A percentile compares a stretch with the other conserved stretches of the same genome.
phyloP scores from a whole-genome alignment of 2,888 invertebrate species.

The Parelbella ahira region DNA sequence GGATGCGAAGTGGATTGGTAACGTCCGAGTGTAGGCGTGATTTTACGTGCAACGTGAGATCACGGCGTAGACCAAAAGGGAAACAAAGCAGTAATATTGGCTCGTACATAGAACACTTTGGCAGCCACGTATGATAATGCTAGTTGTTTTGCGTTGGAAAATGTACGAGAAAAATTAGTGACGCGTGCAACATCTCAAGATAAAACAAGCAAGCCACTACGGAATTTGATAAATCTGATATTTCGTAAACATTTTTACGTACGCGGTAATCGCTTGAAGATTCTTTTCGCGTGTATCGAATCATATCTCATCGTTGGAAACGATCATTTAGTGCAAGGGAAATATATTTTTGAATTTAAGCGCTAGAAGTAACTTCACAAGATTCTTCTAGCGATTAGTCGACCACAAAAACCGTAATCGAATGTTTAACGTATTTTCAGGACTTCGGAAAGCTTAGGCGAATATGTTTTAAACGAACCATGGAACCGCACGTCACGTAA shows the following conservation, averaged over 20 bases:
- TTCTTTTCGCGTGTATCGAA: too few relatives aligned
- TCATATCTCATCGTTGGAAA: too few relatives aligned
- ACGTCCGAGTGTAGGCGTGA: conserved; percentile 41
- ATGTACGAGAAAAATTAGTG: conserved; percentile 18
- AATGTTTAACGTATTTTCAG: too few relatives aligned
- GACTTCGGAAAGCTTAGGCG: too few relatives aligned
- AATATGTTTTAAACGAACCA: too few relatives aligned
- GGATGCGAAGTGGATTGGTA: conserved; percentile 46
- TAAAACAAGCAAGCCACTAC: conserved; percentile 9
- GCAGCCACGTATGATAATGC: conserved; percentile 15
- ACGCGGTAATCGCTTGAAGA: too few relatives aligned
- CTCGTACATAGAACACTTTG: conserved; percentile 12
- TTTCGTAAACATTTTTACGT: conserved; percentile 9
- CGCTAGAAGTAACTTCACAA: too few relatives aligned
- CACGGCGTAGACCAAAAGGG: conserved; percentile 6
- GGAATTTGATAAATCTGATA: conserved; percentile 12
- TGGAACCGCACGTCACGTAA: too few relatives aligned
- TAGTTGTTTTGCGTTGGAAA: conserved; percentile 16
- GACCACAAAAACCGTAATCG: too few relatives aligned
- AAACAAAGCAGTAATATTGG: conserved; percentile 13
- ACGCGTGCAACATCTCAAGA: conserved; percentile 16
- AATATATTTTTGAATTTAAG: too few relatives aligned
- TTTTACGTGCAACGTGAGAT: conserved; percentile 27
- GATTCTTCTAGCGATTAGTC: too few relatives aligned
- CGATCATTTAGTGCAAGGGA: too few relatives aligned